Evolutionary conservation across 1,140 invertebrate genomes (phyloP).

Genomic region (Littorina saxatilis): DNA sequence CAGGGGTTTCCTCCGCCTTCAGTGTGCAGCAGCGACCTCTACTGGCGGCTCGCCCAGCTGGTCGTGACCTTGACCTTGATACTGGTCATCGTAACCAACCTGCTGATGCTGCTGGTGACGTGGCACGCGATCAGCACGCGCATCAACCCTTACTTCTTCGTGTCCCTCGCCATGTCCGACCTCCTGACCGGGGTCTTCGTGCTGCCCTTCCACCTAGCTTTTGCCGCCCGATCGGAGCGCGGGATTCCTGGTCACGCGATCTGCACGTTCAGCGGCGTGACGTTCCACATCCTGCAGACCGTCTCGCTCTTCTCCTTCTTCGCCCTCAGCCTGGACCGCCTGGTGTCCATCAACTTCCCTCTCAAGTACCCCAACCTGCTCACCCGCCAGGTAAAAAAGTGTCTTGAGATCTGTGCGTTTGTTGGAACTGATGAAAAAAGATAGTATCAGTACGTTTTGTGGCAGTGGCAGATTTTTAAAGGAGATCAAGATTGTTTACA

Average conservation of each 20-base stretch:
- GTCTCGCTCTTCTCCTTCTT: constrained; percentile 25
- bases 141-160: constrained; percentile 26
- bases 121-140: constrained; percentile 1
- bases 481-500: too few species aligned
- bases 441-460: too few species aligned
- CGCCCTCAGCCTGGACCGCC: constrained; percentile 11
- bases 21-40: neutral
- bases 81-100: neutral
- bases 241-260: neutral
- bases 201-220: constrained; percentile 8
- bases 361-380: neutral
- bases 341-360: neutral
- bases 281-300: constrained; percentile 28
- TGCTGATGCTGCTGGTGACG: constrained; percentile 6
- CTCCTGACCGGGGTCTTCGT: constrained; percentile 7
- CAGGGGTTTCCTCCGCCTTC: neutral
- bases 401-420: too few species aligned
- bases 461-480: too few species aligned
- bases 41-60: neutral
- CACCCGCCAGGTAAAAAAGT: neutral
- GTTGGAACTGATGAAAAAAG: too few species aligned
- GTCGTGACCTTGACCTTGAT: constrained; percentile 2
- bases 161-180: constrained; percentile 23
- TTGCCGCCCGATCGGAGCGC: neutral
- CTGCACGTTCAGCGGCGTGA: constrained; percentile 5